Percentiles rank a stretch among this genome's conserved stretches.
These are phyloP conservation scores for Ischnura elegans DNA, from an alignment of 2,888 invertebrate genomes.

Conservation along the genomic window DNA sequence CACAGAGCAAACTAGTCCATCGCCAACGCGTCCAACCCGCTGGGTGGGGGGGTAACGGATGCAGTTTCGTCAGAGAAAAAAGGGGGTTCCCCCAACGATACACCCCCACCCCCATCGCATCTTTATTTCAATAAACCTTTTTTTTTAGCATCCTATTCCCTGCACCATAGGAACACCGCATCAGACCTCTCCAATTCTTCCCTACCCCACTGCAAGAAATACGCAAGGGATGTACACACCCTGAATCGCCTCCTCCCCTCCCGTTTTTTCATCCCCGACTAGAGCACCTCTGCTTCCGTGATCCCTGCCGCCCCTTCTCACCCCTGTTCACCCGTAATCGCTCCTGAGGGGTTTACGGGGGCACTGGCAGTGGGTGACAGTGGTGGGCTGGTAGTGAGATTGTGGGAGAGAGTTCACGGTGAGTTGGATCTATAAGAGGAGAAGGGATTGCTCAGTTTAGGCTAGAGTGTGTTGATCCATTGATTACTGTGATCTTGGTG, in stretches of 20 bases:
- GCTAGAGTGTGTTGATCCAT: not conserved
- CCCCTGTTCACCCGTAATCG: not conserved
- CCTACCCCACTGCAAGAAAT: not conserved
- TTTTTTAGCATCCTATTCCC: not conserved
- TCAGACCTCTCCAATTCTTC: not conserved
- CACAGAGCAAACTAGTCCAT: not conserved
- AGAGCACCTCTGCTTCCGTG: not conserved
- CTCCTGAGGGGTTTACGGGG: not conserved
- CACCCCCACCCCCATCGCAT: not conserved
- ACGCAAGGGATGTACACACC: not conserved
- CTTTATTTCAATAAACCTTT: conserved; percentile 16
- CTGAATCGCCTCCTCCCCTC: not conserved
- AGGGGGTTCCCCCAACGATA: not conserved
- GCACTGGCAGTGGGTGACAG: not conserved
- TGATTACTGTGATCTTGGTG: not conserved
- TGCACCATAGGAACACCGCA: not conserved
- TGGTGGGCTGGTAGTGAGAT: not conserved
- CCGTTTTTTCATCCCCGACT: not conserved
- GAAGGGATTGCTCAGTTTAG: not conserved
- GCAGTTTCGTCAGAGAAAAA: not conserved
- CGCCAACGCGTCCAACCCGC: not conserved
- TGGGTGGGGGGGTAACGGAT: not conserved
- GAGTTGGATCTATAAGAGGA: not conserved
- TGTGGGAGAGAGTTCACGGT: not conserved
- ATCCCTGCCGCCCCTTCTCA: not conserved